phyloP scores from a whole-genome alignment of 1,140 invertebrate species.

The Drosophila sturtevanti region DNA sequence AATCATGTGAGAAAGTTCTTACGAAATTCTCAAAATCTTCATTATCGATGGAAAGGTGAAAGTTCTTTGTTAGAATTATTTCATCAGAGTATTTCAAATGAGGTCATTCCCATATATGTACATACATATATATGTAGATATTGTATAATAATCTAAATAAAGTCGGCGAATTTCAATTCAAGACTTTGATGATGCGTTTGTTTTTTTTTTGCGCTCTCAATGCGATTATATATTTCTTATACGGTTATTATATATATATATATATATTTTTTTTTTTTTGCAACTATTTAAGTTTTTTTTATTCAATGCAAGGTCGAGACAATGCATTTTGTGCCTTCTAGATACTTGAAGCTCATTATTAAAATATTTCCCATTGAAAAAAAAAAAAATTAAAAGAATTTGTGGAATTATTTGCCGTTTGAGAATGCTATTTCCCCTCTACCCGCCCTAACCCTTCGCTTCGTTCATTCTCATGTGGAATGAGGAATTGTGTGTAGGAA shows the following conservation, averaged over 20 bases:
- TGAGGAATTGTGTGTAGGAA: constrained; percentile 7
- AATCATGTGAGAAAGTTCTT: constrained; percentile 47
- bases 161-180: not conserved
- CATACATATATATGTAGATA: not conserved
- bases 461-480: not conserved
- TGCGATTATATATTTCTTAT: not conserved
- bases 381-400: constrained; percentile 10
- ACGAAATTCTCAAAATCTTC: constrained; percentile 15
- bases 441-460: not conserved
- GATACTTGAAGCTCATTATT: too few species aligned
- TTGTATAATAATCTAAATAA: not conserved
- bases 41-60: constrained; percentile 38
- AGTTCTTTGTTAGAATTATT: constrained; percentile 37
- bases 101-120: constrained; percentile 7
- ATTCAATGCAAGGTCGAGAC: not conserved
- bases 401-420: constrained; percentile 38
- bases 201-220: not conserved
- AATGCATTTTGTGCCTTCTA: not conserved
- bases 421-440: not conserved
- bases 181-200: constrained; percentile 14
- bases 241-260: too few species aligned
- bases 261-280: too few species aligned
- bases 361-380: constrained; percentile 7
- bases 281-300: not conserved
- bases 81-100: not conserved